Conservation (phyloP, 2,797 vertebrate species). For the Coluber constrictor region DNA sequence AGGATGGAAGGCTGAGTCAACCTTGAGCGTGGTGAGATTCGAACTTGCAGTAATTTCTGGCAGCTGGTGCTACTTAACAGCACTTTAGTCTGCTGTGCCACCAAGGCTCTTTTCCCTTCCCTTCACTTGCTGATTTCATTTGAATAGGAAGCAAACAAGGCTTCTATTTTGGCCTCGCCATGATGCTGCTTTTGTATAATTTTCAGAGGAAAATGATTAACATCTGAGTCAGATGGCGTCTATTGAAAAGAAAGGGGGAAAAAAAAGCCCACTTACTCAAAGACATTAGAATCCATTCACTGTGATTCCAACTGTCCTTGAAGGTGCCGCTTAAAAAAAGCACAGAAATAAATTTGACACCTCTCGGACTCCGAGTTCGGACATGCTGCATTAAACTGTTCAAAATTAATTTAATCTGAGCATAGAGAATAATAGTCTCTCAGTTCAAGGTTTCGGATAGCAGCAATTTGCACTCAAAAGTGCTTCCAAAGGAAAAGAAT, state of each 20-base stretch:
- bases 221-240: conserved; percentile 72
- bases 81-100: no score
- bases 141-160: conserved; percentile 54
- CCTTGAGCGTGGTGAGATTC: no score
- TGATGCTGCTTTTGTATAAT: conserved; percentile 59
- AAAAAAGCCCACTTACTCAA: conserved; percentile 58
- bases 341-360: conserved; percentile 82
- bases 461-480: conserved; percentile 80
- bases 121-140: conserved; percentile 57
- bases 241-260: conserved; percentile 63
- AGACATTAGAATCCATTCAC: conserved; percentile 75
- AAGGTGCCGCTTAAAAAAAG: conserved; percentile 80
- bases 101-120: conserved; percentile 25
- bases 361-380: conserved; percentile 78
- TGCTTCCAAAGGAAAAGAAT: conserved; percentile 80
- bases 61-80: no score
- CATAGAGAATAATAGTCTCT: conserved; percentile 82
- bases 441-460: conserved; percentile 80
- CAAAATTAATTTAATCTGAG: conserved; percentile 85
- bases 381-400: conserved; percentile 83
- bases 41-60: no score
- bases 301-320: conserved; percentile 78
- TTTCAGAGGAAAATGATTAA: conserved; percentile 68
- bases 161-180: conserved; percentile 47
- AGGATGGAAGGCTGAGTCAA: no score